These are phyloP conservation scores for Venusia cambrica DNA, from an alignment of 2,888 invertebrate genomes.

Conservation along the genomic window DNA sequence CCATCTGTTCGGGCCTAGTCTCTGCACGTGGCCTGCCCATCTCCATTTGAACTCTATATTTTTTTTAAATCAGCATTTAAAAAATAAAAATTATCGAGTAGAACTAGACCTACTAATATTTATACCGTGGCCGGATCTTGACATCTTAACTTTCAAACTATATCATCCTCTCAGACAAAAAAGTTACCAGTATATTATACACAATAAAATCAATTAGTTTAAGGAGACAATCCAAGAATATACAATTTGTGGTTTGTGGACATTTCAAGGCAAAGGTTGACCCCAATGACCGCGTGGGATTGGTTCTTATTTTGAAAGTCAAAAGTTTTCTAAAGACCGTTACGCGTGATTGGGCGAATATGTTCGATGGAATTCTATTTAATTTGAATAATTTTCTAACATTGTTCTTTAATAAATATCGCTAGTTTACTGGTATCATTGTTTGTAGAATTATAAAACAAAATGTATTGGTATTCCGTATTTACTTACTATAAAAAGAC, in stretches of 20 bases:
- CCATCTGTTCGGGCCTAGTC: too few species aligned
- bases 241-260: constrained; percentile 8
- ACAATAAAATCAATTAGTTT: constrained; percentile 59
- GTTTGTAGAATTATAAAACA: neutral
- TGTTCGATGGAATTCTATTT: constrained; percentile 21
- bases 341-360: constrained; percentile 43
- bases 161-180: too few species aligned
- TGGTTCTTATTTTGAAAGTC: constrained; percentile 36
- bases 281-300: constrained; percentile 58
- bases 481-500: constrained; percentile 10
- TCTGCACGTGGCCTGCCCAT: too few species aligned
- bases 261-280: constrained; percentile 59
- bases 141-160: too few species aligned
- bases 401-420: constrained; percentile 1
- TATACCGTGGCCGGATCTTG: too few species aligned
- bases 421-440: neutral
- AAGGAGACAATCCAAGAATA: constrained; percentile 44
- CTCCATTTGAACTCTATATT: too few species aligned
- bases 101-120: too few species aligned
- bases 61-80: too few species aligned
- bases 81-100: too few species aligned
- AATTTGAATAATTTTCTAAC: constrained; percentile 7
- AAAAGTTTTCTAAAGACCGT: constrained; percentile 32
- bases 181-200: too few species aligned
- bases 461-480: neutral